These are phyloP conservation scores for Pristionchus arcanus DNA, from an alignment of 2,888 invertebrate genomes.

Conservation along the genomic window DNA sequence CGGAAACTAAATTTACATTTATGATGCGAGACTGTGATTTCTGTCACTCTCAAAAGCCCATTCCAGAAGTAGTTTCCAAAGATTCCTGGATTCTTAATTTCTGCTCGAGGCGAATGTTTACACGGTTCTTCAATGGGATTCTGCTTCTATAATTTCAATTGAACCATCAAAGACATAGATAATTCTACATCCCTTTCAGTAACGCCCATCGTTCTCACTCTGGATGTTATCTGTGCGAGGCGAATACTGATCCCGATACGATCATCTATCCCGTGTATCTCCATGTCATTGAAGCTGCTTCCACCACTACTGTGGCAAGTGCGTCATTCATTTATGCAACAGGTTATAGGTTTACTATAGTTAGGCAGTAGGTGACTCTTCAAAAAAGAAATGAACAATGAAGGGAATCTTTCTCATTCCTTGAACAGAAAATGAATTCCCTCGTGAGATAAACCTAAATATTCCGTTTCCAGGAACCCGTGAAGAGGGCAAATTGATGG, in stretches of 20 bases:
- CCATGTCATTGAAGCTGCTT: conserved; percentile 61
- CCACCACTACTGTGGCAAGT: conserved; percentile 47
- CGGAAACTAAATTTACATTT: neutral
- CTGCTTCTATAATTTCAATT: neutral
- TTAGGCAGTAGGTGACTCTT: no score
- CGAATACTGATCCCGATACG: conserved; percentile 75
- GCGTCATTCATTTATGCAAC: conserved; percentile 38
- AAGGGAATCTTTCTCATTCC: neutral
- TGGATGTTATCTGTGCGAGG: conserved; percentile 78
- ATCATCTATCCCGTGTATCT: conserved; percentile 76
- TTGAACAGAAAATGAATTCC: neutral
- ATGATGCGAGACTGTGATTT: neutral
- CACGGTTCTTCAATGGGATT: neutral
- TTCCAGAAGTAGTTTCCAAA: neutral
- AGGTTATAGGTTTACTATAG: no score
- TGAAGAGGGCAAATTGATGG: conserved; percentile 62
- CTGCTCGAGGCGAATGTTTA: no score
- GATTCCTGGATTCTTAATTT: no score
- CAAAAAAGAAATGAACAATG: no score
- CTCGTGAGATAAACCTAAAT: no score
- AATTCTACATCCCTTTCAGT: conserved; percentile 61
- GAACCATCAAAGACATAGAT: neutral
- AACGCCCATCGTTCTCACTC: conserved; percentile 69
- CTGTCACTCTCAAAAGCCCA: neutral
- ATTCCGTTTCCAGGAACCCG: neutral